Percentiles rank a stretch among this genome's conserved stretches.
These are phyloP conservation scores for Merluccius polli DNA, from an alignment of 2,797 vertebrate species.

Conservation along the genomic window DNA sequence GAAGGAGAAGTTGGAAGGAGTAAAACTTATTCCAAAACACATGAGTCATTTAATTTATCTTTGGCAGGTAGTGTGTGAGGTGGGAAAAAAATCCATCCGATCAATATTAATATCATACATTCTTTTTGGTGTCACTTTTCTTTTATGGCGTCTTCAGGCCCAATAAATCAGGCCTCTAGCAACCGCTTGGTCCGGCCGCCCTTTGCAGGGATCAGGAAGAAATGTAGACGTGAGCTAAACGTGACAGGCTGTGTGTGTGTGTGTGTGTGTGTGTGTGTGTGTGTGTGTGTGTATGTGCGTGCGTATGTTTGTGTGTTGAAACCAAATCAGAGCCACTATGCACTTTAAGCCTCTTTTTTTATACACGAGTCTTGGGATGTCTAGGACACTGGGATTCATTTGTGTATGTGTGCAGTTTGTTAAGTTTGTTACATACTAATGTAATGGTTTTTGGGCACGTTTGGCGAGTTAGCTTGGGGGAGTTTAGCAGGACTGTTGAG, in stretches of 20 bases:
- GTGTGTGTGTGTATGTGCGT: constrained; percentile 9
- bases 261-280: neutral
- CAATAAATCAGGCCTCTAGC: neutral
- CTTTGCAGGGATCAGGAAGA: constrained; percentile 7
- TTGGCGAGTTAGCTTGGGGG: neutral
- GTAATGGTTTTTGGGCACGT: neutral
- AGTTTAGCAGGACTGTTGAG: neutral
- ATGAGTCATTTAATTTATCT: constrained; percentile 3
- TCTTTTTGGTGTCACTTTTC: neutral
- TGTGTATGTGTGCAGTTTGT: neutral
- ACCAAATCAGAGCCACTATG: constrained; percentile 35
- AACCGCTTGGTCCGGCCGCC: neutral
- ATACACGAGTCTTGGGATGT: constrained; percentile 8
- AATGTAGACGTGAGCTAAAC: constrained; percentile 11
- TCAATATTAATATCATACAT: neutral
- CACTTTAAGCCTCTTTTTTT: constrained; percentile 35
- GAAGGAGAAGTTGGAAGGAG: neutral
- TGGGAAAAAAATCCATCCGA: constrained; percentile 9
- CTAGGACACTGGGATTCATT: constrained; percentile 19
- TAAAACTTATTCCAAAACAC: neutral
- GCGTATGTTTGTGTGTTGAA: constrained; percentile 14
- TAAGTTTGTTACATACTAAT: neutral
- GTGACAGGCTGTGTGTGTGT: neutral
- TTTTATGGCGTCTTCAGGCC: neutral
- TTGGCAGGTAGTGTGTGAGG: constrained; percentile 1